A percentile compares a stretch with the other conserved stretches of the same genome.
phyloP scores from a whole-genome alignment of 2,888 invertebrate genomes.

The Trichopria drosophilae region DNA sequence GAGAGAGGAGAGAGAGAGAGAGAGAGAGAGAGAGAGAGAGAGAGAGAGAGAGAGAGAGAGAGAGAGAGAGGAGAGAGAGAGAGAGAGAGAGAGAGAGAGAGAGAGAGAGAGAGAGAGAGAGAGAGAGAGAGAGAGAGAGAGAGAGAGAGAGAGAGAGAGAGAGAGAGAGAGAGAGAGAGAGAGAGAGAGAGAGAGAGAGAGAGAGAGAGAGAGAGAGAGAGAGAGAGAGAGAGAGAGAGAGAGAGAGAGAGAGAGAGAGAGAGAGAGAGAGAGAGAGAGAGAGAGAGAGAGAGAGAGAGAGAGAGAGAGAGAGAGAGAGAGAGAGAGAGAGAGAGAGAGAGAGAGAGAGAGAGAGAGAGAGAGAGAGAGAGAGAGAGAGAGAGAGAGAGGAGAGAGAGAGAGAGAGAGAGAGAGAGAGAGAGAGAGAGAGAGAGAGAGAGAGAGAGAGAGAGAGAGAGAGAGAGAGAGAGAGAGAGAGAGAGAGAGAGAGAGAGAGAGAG shows the following conservation, averaged over 20 bases:
- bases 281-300: not conserved
- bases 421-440: not conserved
- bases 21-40: too few relatives aligned
- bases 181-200: not conserved
- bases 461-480: not conserved
- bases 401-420: not conserved
- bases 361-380: constrained; percentile 1
- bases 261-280: not conserved
- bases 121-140: not conserved
- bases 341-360: not conserved
- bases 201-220: not conserved
- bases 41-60: too few relatives aligned
- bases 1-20: too few relatives aligned
- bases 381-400: not conserved
- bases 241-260: constrained; percentile 6
- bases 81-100: too few relatives aligned
- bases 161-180: not conserved
- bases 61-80: too few relatives aligned
- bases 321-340: constrained; percentile 2
- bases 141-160: not conserved
- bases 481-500: constrained; percentile 2
- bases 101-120: not conserved
- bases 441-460: not conserved
- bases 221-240: constrained; percentile 1
- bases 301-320: constrained; percentile 1